Base-by-base conservation (phyloP, 2,113 vertebrate species). In the Zosterops japonicus region DNA sequence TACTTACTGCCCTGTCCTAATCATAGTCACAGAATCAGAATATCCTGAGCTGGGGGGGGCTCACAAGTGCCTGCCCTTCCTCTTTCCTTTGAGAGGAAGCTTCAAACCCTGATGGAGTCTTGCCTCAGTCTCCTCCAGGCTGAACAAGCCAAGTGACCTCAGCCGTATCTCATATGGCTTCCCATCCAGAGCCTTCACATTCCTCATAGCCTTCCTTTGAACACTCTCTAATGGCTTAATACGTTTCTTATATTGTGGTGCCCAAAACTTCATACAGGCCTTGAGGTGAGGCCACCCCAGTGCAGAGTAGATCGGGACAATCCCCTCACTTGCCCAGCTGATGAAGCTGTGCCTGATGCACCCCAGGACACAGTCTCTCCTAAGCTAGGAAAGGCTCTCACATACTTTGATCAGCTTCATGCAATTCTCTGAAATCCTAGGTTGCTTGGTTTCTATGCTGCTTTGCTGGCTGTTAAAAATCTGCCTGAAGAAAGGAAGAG, bases 241-340 rank as follows among this genome's bases (percentile, higher is more conserved):
- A 5, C 6, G 11, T 42, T 69, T 56, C 25, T 76, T 83, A 6
- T 1, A 4, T n/a, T 83, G 29, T 55, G 31, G 29, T 12, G 6
- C 47, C 79, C 47, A 49, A 90, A 90, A 20, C 12, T 63, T 27
- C 42, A 1, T 8, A 1, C 18, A 56, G 49, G 3, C 9, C 27
- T 68, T 3, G 5, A 63, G 31, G 12, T 42, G 64, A 70, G 71
- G 12, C 35, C 0, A 0, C 36, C 10, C 35, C 49, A 63, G 18
- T 5, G 18, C 56, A 56, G 35, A 77, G 27, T 49, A 49, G 31
- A 36, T 28, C 0, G 0, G 47, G 18, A 56, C 35, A 77, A 35
- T 56, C 22, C 7, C 31, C 14, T 70, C 22, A 10, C 12, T 77
- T 6, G 5, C 36, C 22, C 0, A 0, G 56, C 49, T 49, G 49